These are phyloP conservation scores for Drosophila kurseongensis DNA, from an alignment of 1,140 invertebrate genomes.

Conservation along the genomic window DNA sequence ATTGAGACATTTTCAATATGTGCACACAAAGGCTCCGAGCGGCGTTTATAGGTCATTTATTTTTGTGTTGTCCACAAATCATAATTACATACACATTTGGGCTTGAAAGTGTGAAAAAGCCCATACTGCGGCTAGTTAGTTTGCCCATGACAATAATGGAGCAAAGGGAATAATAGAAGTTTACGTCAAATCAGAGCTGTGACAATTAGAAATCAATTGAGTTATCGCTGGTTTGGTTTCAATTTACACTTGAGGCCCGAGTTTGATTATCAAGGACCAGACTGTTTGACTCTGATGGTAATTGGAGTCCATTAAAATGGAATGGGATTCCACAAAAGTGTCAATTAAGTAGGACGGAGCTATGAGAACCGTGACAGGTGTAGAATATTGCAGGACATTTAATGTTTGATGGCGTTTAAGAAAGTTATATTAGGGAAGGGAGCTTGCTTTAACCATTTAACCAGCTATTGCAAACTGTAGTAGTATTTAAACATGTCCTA, in stretches of 20 bases:
- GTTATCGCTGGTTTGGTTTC: constrained; percentile 28
- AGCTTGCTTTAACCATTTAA: not conserved
- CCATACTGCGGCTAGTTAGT: not conserved
- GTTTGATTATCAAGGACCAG: not conserved
- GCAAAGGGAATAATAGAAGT: not conserved
- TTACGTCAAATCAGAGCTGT: constrained; percentile 17
- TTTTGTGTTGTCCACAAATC: constrained; percentile 31
- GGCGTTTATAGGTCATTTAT: constrained; percentile 54
- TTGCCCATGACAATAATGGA: not conserved
- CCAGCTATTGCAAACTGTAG: not conserved
- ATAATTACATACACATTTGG: constrained; percentile 42
- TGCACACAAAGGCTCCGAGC: constrained; percentile 46
- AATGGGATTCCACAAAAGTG: not conserved
- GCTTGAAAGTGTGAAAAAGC: constrained; percentile 30
- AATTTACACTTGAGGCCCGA: constrained; percentile 23
- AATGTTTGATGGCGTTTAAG: not conserved
- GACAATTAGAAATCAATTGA: constrained; percentile 50
- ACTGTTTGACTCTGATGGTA: constrained; percentile 8
- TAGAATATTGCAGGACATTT: not conserved
- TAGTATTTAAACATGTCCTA: not conserved
- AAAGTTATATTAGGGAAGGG: not conserved
- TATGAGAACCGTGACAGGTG: constrained; percentile 27
- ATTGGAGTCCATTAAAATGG: constrained; percentile 18
- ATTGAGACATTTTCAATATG: constrained; percentile 83
- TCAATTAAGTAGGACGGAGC: constrained; percentile 16